Conservation (phyloP, 35 echinoderm and acorn worm species). For the Holothuria glaberrima region DNA sequence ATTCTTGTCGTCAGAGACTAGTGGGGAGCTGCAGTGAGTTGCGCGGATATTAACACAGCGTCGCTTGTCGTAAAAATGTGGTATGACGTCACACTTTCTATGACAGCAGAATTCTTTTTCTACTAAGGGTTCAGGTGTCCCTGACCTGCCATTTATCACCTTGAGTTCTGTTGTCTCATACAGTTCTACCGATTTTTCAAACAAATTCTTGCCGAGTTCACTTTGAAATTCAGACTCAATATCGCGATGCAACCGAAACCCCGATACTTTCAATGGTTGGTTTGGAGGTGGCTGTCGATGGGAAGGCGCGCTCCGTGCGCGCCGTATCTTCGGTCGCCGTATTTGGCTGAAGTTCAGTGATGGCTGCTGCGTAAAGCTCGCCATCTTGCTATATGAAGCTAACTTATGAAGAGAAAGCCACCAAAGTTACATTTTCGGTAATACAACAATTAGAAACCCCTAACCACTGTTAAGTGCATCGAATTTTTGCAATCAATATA, state of each 20-base stretch:
- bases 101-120: conserved; percentile 8
- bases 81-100: conserved; percentile 21
- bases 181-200: conserved; percentile 31
- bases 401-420: no score
- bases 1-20: conserved; percentile 35
- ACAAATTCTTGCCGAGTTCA: conserved; percentile 38
- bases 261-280: conserved; percentile 22
- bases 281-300: conserved; percentile 26
- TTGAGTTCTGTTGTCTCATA: neutral
- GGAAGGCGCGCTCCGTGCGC: conserved; percentile 39
- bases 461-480: no score
- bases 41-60: conserved; percentile 42
- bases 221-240: conserved; percentile 61
- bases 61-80: conserved; percentile 15
- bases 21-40: conserved; percentile 28
- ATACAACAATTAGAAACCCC: no score
- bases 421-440: no score
- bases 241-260: conserved; percentile 32
- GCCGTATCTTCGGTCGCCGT: conserved; percentile 27
- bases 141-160: neutral
- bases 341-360: neutral
- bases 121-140: neutral
- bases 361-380: no score
- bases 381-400: no score
- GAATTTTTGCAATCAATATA: no score